Percentiles rank a stretch among this genome's conserved stretches.
These are phyloP conservation scores for Cantharis rustica DNA, from an alignment of 2,888 invertebrate species.

Conservation along the genomic window DNA sequence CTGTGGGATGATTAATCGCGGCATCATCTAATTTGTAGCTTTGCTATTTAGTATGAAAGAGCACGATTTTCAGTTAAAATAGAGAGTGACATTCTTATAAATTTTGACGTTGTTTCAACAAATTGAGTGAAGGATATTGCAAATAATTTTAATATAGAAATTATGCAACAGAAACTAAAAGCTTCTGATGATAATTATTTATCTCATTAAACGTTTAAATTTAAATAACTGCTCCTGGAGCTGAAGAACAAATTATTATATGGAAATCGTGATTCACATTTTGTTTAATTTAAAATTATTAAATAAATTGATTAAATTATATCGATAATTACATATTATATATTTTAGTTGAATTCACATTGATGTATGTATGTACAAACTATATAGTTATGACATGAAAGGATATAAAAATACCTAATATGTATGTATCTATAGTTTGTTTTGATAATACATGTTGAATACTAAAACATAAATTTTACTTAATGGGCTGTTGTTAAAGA, in stretches of 20 bases:
- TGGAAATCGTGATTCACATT: neutral
- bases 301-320: neutral
- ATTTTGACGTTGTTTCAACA: neutral
- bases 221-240: neutral
- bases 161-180: neutral
- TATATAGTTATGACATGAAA: neutral
- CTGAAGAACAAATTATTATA: neutral
- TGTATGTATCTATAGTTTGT: no score
- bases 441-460: no score
- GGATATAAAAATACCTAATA: no score
- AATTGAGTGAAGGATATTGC: neutral
- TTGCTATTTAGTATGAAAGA: constrained; percentile 23
- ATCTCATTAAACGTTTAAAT: neutral
- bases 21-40: constrained; percentile 33
- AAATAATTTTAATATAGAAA: neutral
- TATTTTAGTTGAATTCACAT: neutral
- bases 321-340: neutral
- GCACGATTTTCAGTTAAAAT: constrained; percentile 5
- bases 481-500: no score
- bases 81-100: neutral
- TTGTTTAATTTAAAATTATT: neutral
- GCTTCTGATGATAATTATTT: neutral
- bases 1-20: constrained; percentile 32
- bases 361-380: neutral
- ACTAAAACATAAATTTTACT: no score